Base-by-base conservation (phyloP, 2,113 vertebrate genomes). In the Entomyzon cyanotis region DNA sequence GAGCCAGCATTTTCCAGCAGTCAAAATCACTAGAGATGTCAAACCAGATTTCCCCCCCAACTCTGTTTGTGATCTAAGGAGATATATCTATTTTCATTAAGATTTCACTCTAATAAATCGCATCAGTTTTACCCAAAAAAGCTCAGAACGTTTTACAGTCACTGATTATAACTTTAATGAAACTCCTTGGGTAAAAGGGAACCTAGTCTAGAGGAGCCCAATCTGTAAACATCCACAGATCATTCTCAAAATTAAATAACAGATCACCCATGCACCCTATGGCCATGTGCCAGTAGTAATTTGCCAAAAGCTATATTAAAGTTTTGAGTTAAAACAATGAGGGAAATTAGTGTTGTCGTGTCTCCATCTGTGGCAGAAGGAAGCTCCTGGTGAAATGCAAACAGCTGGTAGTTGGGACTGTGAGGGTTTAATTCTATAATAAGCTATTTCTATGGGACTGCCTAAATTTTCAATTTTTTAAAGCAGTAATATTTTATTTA, bases 11-110 rank as follows among this genome's bases (percentile, higher is more conserved):
- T 89, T 91, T 84, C 11, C 18, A 87, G 47, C n/a, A 84, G 46
- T 44, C 53, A 83, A 50, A 85, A 69, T 63, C n/a, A 47, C 21
- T 18, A 23, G 9, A 73, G 31, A 55, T 87, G 87, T 77, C 20
- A 74, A 73, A 65, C 2, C 11, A 49, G 41, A 58, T 91, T 91
- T 37, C 6, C 6, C 3, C 7, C 16, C 2, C 0, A 0, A 7
- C 14, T 76, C n/a, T 41, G 0, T 67, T 46, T 56, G 22, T 22
- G 39, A 85, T 63, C 56, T 75, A 60, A 35, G 49, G 22, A 47
- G 21, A 82, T 12, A 41, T 31, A 49, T 31, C 5, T 44, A 5
- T 65, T 83, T 80, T 41, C 37, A 35, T 83, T 76, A 41, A 25
- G 53, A 31, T 30, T 46, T 47, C 39, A n/a, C 74, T 92, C 49